Conservation (phyloP, 2,888 invertebrate genomes). For the Cetonia aurata region DNA sequence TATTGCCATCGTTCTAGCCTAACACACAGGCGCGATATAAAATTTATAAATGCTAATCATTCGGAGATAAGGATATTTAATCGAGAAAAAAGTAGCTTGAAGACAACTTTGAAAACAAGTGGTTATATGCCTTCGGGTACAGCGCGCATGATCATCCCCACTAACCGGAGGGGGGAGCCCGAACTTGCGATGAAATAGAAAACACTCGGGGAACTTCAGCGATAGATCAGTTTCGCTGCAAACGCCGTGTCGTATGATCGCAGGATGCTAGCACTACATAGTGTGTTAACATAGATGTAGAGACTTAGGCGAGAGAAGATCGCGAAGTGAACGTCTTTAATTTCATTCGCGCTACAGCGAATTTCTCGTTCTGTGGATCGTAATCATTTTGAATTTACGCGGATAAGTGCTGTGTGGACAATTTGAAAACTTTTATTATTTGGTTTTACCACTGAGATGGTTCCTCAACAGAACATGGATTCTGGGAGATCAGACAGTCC, state of each 20-base stretch:
- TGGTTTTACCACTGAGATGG: slow-evolving; percentile 69
- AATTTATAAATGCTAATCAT: too few relatives aligned
- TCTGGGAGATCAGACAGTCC: slow-evolving; percentile 63
- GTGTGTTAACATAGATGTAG: slow-evolving; percentile 48
- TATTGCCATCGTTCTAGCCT: too few relatives aligned
- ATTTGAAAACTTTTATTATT: slow-evolving; percentile 17
- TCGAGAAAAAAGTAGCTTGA: background rate
- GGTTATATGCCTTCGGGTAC: slow-evolving; percentile 31
- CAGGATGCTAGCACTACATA: slow-evolving; percentile 62
- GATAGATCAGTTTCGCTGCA: slow-evolving; percentile 69
- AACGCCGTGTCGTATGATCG: slow-evolving; percentile 64
- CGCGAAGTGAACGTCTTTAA: slow-evolving; percentile 18
- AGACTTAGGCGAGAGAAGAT: slow-evolving; percentile 27
- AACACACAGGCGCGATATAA: too few relatives aligned
- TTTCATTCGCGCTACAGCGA: background rate
- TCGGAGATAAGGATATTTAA: slow-evolving; percentile 24
- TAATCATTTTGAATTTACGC: slow-evolving; percentile 46
- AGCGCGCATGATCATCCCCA: slow-evolving; percentile 45
- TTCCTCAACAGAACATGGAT: slow-evolving; percentile 77
- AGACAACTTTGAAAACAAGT: slow-evolving; percentile 32
- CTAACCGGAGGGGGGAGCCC: slow-evolving; percentile 27
- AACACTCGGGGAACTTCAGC: slow-evolving; percentile 25
- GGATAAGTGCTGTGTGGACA: slow-evolving; percentile 27
- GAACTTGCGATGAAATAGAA: slow-evolving; percentile 41
- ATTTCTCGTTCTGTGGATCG: slow-evolving; percentile 18